Conservation (phyloP, 2,888 invertebrate species). For the Tetanocera ferruginea region DNA sequence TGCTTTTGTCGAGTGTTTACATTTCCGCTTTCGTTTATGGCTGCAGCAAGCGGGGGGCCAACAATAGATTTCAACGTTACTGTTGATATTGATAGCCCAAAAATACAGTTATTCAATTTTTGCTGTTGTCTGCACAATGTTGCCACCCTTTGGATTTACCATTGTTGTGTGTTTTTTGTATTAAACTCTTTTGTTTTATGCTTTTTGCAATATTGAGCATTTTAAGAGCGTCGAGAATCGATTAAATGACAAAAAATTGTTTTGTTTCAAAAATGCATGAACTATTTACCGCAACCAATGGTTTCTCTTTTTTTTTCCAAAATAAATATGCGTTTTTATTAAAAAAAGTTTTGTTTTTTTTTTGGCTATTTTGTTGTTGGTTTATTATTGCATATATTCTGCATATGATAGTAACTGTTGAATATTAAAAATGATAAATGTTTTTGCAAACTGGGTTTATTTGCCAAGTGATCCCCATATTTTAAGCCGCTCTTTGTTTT, state of each 20-base stretch:
- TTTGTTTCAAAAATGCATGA: background rate
- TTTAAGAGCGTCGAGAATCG: conserved; percentile 7
- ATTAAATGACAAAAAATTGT: conserved; percentile 27
- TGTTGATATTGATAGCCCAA: background rate
- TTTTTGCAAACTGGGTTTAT: conserved; percentile 25
- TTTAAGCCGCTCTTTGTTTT: conserved; percentile 4
- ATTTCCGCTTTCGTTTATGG: conserved; percentile 16
- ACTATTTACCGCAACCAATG: background rate
- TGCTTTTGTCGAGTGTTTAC: background rate
- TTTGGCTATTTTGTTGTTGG: background rate
- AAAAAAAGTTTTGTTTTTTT: background rate
- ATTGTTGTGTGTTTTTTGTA: background rate
- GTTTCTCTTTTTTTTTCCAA: background rate
- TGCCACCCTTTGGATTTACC: background rate
- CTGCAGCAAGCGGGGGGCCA: background rate
- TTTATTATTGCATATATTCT: background rate
- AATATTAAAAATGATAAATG: conserved; percentile 34
- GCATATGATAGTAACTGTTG: conserved; percentile 28
- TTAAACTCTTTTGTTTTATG: background rate
- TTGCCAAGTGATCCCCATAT: background rate
- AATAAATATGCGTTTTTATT: conserved; percentile 1
- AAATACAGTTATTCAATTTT: conserved; percentile 30
- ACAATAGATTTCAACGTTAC: background rate
- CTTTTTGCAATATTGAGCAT: background rate
- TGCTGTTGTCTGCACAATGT: conserved; percentile 5